These are phyloP conservation scores for Oncorhynchus kisutch DNA, from an alignment of 2,113 vertebrate species.

Conservation along the genomic window DNA sequence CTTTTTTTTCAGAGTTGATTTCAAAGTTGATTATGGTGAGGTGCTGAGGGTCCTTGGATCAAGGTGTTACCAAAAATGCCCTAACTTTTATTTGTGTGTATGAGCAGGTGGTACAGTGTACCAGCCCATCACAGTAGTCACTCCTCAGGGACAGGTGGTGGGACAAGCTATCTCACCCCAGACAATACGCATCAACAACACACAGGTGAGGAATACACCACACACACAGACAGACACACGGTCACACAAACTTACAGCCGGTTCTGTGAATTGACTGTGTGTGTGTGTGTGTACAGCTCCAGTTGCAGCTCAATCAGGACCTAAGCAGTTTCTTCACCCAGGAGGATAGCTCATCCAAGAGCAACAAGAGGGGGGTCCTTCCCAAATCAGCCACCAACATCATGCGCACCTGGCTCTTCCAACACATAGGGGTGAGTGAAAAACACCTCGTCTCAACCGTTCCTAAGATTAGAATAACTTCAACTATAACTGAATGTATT, in stretches of 20 bases:
- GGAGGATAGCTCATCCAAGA: conserved; percentile 78
- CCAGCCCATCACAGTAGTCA: conserved; percentile 86
- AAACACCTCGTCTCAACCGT: too few relatives aligned
- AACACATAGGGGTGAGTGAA: conserved; percentile 85
- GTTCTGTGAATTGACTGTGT: not conserved
- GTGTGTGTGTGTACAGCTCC: conserved; percentile 73
- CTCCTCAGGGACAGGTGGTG: conserved; percentile 86
- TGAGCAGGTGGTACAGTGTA: conserved; percentile 84
- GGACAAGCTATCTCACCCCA: conserved; percentile 79
- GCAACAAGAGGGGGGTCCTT: conserved; percentile 85
- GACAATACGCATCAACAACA: conserved; percentile 26
- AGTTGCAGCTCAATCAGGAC: conserved; percentile 86
- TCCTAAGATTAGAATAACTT: too few relatives aligned
- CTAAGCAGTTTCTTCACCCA: conserved; percentile 82
- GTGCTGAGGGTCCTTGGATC: too few relatives aligned
- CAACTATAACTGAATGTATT: too few relatives aligned
- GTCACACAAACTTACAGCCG: not conserved
- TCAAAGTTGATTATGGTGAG: too few relatives aligned
- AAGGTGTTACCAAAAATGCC: too few relatives aligned
- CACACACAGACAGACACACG: conserved; percentile 7
- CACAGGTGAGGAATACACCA: conserved; percentile 32
- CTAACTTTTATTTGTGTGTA: not conserved
- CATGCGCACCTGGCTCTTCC: conserved; percentile 90
- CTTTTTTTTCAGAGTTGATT: too few relatives aligned
- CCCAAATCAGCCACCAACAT: conserved; percentile 88